phyloP scores from a whole-genome alignment of 2,888 invertebrate species.

The Diogma glabrata region DNA sequence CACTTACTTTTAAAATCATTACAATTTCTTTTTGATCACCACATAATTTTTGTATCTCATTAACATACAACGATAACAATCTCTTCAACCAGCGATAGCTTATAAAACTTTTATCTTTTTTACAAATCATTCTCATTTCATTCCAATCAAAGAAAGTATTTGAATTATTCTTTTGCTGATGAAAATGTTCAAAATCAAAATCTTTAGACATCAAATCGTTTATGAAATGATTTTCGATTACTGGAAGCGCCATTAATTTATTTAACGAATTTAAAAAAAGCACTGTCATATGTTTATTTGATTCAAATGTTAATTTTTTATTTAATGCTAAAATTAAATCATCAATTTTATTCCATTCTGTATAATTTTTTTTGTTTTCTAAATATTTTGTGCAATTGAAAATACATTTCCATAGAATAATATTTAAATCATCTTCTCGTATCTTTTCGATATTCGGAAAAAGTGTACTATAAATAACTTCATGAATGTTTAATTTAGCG shows the following conservation, averaged over 20 bases:
- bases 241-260: background rate
- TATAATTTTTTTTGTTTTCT: background rate
- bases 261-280: background rate
- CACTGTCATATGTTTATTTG: background rate
- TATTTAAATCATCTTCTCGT: background rate
- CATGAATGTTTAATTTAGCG: conserved; percentile 2
- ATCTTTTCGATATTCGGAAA: conserved; percentile 6
- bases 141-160: background rate
- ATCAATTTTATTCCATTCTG: conserved; percentile 2
- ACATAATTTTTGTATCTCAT: background rate
- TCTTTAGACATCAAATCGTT: background rate
- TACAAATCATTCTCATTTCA: background rate
- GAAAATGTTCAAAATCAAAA: too few species aligned
- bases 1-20: too few species aligned
- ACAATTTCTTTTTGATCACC: too few species aligned
- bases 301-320: conserved; percentile 1
- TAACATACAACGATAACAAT: background rate
- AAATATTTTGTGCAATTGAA: background rate
- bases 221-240: too few species aligned
- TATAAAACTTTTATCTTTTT: background rate
- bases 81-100: conserved; percentile 3
- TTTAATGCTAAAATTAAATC: background rate
- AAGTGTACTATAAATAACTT: background rate
- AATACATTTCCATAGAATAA: background rate
- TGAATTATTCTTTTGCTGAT: too few species aligned